A percentile compares a stretch with the other conserved stretches of the same genome.
phyloP scores from a whole-genome alignment of 2,888 invertebrate species.

The Lasioglossum zephyrum region DNA sequence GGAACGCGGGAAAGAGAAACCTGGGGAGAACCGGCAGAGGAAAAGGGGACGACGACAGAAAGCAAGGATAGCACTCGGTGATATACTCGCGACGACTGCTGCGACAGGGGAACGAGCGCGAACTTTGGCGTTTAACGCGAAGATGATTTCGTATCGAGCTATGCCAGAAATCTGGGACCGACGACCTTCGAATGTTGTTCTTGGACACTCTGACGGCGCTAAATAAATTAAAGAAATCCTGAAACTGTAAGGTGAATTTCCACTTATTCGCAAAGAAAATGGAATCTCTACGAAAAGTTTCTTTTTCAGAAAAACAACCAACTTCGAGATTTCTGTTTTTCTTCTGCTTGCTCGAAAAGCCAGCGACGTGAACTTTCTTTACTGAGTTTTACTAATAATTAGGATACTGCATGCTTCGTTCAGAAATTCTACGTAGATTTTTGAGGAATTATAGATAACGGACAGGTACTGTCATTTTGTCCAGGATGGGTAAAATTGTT shows the following conservation, averaged over 20 bases:
- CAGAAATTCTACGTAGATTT: no score
- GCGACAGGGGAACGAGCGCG: constrained; percentile 28
- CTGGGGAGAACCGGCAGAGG: neutral
- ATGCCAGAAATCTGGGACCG: neutral
- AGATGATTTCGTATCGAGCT: neutral
- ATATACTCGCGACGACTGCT: constrained; percentile 17
- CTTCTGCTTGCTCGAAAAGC: no score
- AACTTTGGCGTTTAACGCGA: neutral
- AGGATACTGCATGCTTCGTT: neutral
- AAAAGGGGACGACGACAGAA: neutral
- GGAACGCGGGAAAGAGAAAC: neutral
- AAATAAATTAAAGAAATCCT: neutral
- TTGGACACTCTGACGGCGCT: neutral
- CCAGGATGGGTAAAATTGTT: neutral
- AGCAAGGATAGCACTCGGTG: constrained; percentile 6
- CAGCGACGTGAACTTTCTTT: no score
- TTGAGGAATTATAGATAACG: no score
- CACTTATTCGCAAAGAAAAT: neutral
- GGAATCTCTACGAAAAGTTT: no score
- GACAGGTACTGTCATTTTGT: no score
- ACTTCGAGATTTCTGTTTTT: no score
- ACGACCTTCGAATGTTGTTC: neutral
- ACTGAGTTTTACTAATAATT: neutral
- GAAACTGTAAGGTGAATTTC: neutral
- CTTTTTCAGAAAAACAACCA: no score